These are phyloP conservation scores for Mesocricetus auratus DNA, from an alignment of 2,113 vertebrate species.

Conservation along the genomic window DNA sequence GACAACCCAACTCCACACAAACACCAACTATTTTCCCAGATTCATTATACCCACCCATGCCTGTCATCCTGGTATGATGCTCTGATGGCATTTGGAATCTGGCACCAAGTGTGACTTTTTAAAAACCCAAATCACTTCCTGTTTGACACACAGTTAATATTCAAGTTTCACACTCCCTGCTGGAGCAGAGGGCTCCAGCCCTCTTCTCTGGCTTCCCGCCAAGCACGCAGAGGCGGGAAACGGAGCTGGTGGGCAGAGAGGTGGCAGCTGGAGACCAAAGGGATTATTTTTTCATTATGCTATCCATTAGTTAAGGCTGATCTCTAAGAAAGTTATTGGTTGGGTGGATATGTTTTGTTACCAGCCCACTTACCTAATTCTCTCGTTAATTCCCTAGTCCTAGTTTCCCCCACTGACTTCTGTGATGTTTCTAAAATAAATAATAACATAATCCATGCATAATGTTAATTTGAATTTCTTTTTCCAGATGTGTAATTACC, in stretches of 20 bases:
- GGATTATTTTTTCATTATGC: conserved; percentile 58
- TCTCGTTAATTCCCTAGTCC: not conserved
- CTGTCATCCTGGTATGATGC: not conserved
- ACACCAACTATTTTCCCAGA: not conserved
- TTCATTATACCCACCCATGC: fast-evolving
- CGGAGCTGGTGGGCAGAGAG: conserved; percentile 38
- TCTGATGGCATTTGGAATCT: not conserved
- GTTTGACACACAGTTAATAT: not conserved
- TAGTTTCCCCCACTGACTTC: not conserved
- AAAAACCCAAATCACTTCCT: no score
- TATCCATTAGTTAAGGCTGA: not conserved
- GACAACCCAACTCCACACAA: not conserved
- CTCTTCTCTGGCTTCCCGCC: conserved; percentile 44
- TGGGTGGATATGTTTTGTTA: not conserved
- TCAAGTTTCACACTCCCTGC: not conserved
- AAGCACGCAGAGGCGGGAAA: not conserved
- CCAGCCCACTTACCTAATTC: conserved; percentile 4
- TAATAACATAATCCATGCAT: conserved; percentile 15
- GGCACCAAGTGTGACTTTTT: not conserved
- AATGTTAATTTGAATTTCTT: not conserved
- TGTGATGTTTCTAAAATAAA: conserved; percentile 40
- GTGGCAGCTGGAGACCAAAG: conserved; percentile 14
- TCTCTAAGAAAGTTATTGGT: conserved; percentile 60
- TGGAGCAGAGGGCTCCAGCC: not conserved
- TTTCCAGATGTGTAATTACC: conserved; percentile 44